Base-by-base conservation (phyloP, 92 coral and sea anemone genomes). In the Ricordea florida region DNA sequence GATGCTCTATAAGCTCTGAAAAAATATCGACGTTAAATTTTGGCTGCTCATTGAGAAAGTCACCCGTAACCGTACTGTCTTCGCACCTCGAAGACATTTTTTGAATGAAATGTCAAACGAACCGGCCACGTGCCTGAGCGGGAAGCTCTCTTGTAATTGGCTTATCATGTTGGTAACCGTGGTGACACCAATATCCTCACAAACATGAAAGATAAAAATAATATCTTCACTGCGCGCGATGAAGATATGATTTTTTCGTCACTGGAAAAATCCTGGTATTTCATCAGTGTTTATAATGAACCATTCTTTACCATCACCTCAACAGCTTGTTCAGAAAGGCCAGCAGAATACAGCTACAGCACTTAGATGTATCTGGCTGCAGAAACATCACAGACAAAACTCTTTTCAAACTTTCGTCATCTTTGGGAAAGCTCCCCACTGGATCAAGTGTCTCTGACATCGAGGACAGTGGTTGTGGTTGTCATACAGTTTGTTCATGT, bases 311-410 rank as follows among this genome's bases (percentile, higher is more conserved):
- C 29, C 30, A 31, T 13, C 10, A 14, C 14, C 36, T 48, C 15
- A 4, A 4, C 58, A 94, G 98, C 69, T 61, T 94, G 50, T 94
- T 94, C 80, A 74, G 87, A 49, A 91, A 85, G 67, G 93, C 91
- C 27, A 92, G 97, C 9, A 92, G 97, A 33, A 59, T 82, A 42
- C 78, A 76, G 52, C 46, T 94, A 33, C 73, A 66, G 44, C 80
- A 74, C 50, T 81, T 94, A 15, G 94, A 94, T 36, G 78, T 94
- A 21, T 91, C 98, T 35, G 98, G 98, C 53, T 94, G 98, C 69
- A 92, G 84, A 41, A 80, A 62, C 47, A 85, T 94, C 38, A 94
- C 98, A 22, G 97, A 94, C 82, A 94, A 89, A 56, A 90, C 97
- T 22, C 78, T 94, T 41, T 71, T 70, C 34, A 91, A 85, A 37